Percentiles rank a stretch among this genome's conserved stretches.
Evolutionary conservation across 2,888 invertebrate genomes (phyloP).

Genomic region (Folsomia manolachei): DNA sequence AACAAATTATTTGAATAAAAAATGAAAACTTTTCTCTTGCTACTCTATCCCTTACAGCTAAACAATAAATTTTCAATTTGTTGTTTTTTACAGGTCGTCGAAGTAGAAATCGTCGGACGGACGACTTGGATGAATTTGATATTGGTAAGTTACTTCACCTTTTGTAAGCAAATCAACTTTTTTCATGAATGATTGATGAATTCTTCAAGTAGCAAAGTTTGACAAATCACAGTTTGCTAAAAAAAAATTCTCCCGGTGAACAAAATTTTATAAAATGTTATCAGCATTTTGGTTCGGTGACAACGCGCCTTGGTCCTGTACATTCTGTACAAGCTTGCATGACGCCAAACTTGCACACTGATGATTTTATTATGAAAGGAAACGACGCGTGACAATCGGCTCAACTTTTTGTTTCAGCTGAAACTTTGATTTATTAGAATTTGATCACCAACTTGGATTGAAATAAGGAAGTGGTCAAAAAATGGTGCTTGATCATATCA

Average conservation of each 20-base stretch:
- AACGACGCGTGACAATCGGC: not conserved
- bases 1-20: no score
- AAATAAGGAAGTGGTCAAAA: no score
- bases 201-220: not conserved
- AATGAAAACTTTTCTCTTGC: no score
- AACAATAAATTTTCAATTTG: not conserved
- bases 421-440: not conserved
- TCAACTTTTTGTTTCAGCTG: not conserved
- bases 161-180: no score
- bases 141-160: conserved; percentile 42
- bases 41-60: no score
- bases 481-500: no score
- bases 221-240: conserved; percentile 3
- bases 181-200: conserved; percentile 13
- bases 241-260: not conserved
- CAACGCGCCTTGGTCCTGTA: not conserved
- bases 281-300: not conserved
- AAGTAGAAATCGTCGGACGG: conserved; percentile 41
- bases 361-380: not conserved
- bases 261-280: not conserved
- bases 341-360: not conserved
- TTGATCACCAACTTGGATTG: not conserved
- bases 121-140: conserved; percentile 46
- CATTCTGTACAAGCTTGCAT: not conserved
- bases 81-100: conserved; percentile 5